Conservation (phyloP, 2,888 invertebrate species). For the Branchinecta sandiegonensis region DNA sequence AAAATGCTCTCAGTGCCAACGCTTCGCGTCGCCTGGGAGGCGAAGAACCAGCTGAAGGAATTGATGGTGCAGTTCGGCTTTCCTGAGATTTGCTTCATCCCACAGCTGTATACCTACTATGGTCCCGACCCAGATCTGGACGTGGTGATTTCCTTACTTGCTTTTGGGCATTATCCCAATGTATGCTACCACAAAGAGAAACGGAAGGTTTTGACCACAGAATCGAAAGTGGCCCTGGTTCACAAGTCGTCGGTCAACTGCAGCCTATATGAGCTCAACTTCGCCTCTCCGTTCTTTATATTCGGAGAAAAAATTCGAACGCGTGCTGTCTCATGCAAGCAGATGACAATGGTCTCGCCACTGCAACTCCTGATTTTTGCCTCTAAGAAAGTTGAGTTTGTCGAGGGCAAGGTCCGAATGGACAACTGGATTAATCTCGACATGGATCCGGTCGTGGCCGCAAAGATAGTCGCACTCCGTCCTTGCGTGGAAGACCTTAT, state of each 20-base stretch:
- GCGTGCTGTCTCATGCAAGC: conserved; percentile 86
- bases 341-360: conserved; percentile 89
- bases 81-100: conserved; percentile 67
- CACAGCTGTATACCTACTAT: conserved; percentile 42
- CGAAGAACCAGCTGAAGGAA: conserved; percentile 53
- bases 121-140: conserved; percentile 66
- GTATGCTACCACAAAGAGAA: conserved; percentile 91
- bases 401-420: conserved; percentile 52
- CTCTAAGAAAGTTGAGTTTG: conserved; percentile 68
- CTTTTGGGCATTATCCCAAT: conserved; percentile 89
- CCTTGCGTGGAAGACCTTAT: conserved; percentile 77
- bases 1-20: conserved; percentile 80
- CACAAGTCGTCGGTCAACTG: conserved; percentile 96
- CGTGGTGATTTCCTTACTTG: conserved; percentile 64
- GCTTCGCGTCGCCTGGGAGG: conserved; percentile 78
- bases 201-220: conserved; percentile 84
- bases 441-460: conserved; percentile 63
- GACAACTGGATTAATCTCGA: conserved; percentile 90
- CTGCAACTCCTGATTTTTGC: conserved; percentile 84
- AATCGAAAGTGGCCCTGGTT: conserved; percentile 82
- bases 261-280: conserved; percentile 53
- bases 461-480: conserved; percentile 65
- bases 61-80: conserved; percentile 62
- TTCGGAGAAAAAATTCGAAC: conserved; percentile 98
- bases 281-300: conserved; percentile 88